Evolutionary conservation across 2,113 vertebrate species (phyloP).

Genomic region (Cyanoramphus novaezelandiae): DNA sequence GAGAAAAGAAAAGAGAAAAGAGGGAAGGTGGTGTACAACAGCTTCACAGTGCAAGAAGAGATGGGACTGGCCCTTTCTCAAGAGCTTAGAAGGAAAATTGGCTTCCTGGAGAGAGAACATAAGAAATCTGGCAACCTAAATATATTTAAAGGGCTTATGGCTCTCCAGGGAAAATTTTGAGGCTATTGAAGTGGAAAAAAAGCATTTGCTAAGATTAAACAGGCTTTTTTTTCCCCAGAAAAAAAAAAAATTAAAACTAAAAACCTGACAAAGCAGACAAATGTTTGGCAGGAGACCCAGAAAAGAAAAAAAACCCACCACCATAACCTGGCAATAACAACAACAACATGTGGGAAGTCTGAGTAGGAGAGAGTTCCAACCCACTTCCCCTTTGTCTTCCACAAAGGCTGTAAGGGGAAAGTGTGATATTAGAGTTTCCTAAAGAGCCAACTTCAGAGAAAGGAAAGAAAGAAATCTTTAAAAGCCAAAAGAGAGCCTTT

Average conservation of each 20-base stretch:
- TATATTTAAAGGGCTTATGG: slow-evolving; percentile 45
- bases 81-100: slow-evolving; percentile 44
- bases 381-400: neutral
- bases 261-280: neutral
- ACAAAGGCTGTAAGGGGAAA: neutral
- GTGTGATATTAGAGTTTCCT: neutral
- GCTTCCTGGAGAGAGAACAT: slow-evolving; percentile 51
- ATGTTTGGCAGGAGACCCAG: neutral
- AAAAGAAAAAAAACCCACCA: neutral
- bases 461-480: neutral
- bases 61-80: slow-evolving; percentile 54
- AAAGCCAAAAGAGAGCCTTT: neutral
- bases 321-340: slow-evolving; percentile 7
- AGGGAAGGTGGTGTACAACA: neutral
- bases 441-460: neutral
- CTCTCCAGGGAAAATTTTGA: slow-evolving; percentile 41
- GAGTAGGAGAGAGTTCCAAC: neutral
- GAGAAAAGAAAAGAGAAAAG: neutral
- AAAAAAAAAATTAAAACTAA: neutral
- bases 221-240: neutral
- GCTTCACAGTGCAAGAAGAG: slow-evolving; percentile 2
- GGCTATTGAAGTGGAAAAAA: slow-evolving; percentile 49
- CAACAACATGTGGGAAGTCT: neutral
- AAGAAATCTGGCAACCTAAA: slow-evolving; percentile 60
- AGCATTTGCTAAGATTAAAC: slow-evolving; percentile 12